Evolutionary conservation across 2,797 vertebrate species (phyloP), one percentile per base, ranked within the genome.

Genomic region (Microhierax caerulescens): DNA sequence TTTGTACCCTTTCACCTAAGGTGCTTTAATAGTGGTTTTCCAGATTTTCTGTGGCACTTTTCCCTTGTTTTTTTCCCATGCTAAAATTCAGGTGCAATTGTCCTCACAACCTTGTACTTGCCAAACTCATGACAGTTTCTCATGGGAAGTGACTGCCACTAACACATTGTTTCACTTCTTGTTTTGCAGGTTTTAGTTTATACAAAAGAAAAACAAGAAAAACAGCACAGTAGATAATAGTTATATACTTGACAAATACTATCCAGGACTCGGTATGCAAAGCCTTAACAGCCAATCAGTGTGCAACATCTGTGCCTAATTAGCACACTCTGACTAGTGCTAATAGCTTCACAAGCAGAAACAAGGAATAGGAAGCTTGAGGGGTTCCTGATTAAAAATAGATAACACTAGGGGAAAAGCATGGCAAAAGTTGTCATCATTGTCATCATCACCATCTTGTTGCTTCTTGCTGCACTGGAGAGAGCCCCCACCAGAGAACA

Each of bases 401-500:
- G 15, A 22, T n/a, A 41, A 39, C 36, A 5, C 2, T 54, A 15
- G 6, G 12, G 14, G 16, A 75, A 75, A 90, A 54, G 2, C 2
- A 1, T 7, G 1, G 1, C 48, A 43, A 59, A 97, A 79, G 14
- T 45, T 73, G 8, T 45, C 43, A 56, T n/a, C 5, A 9, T n/a
- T 51, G 15, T 15, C 5, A 10, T 30, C 10, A 18, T 25, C 32
- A 73, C 25, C 47, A 69, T 10, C 13, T 11, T 88, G 6, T 20
- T 88, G 8, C 8, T 70, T 86, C 24, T 25, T 88, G 41, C 10
- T 85, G 41, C 11, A 16, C 19, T 76, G n/a, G 47, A 43, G 8
- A 81, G 6, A 54, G 2, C 1, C 11, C 3, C 10, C 13, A 28
- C 22, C 2, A 0, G 0, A 61, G 9, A 9, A 64, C 8, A 5